phyloP scores from a whole-genome alignment of 2,888 invertebrate genomes.

The Drosophila affinis region DNA sequence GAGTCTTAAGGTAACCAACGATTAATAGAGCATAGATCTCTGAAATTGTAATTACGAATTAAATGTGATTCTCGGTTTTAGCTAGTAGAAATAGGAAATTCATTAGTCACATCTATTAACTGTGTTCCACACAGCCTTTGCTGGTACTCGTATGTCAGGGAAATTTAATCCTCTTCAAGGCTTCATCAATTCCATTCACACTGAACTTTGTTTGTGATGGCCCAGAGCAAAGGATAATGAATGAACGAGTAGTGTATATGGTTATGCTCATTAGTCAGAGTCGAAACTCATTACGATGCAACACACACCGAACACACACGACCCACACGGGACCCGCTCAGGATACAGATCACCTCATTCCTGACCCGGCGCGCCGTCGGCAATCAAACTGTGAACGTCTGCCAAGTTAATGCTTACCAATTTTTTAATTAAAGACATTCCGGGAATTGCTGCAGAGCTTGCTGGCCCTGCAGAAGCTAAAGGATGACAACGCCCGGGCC shows the following conservation, averaged over 20 bases:
- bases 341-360: constrained; percentile 1
- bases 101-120: not conserved
- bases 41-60: not conserved
- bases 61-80: not conserved
- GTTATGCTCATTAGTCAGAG: constrained; percentile 1
- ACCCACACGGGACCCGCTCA: constrained; percentile 1
- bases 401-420: constrained; percentile 45
- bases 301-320: not conserved
- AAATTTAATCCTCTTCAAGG: constrained; percentile 15
- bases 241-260: not conserved
- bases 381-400: constrained; percentile 28
- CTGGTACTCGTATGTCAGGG: not conserved
- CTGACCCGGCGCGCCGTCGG: constrained; percentile 1
- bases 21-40: too few relatives aligned
- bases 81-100: too few relatives aligned
- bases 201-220: constrained; percentile 1
- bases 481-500: constrained; percentile 88
- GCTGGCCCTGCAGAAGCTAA: constrained; percentile 90
- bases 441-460: constrained; percentile 93
- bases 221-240: not conserved
- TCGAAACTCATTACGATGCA: constrained; percentile 31
- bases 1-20: too few relatives aligned
- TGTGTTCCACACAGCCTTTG: not conserved
- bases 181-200: constrained; percentile 12
- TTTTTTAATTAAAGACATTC: constrained; percentile 86